phyloP scores from a whole-genome alignment of 2,888 invertebrate species.

The Eupithecia pulchellata region DNA sequence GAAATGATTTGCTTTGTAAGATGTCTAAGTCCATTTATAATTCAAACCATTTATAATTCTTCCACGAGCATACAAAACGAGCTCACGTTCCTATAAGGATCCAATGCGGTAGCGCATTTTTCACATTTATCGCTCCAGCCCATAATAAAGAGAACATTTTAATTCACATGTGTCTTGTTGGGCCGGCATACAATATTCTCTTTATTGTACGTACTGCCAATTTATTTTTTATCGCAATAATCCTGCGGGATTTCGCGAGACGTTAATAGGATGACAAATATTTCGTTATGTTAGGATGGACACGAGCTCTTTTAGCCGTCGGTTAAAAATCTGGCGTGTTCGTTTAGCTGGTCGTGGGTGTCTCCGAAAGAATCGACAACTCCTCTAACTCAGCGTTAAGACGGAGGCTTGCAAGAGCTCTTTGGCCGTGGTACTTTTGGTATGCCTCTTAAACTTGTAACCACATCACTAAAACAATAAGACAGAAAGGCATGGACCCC shows the following conservation, averaged over 20 bases:
- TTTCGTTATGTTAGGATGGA: background rate
- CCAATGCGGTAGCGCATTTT: slow-evolving; percentile 39
- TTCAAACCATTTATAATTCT: background rate
- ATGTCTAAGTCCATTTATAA: too few species aligned
- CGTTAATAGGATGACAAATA: slow-evolving; percentile 1
- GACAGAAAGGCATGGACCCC: background rate
- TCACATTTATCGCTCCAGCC: slow-evolving; percentile 43
- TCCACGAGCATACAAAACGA: background rate
- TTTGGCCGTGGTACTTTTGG: background rate
- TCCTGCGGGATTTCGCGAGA: slow-evolving; percentile 26
- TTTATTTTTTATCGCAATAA: slow-evolving; percentile 45
- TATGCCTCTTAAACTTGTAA: background rate
- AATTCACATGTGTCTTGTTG: slow-evolving; percentile 45
- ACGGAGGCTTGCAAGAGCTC: background rate
- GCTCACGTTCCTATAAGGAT: background rate
- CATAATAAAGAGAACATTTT: slow-evolving; percentile 45
- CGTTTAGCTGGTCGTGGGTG: too few species aligned
- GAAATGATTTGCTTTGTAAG: too few species aligned
- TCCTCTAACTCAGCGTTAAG: too few species aligned
- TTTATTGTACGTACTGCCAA: slow-evolving; percentile 45
- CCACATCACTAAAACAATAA: background rate
- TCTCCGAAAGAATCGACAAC: too few species aligned
- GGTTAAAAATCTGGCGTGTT: too few species aligned
- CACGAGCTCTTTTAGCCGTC: background rate
- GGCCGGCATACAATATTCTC: slow-evolving; percentile 34